Evolutionary conservation across 2,888 invertebrate genomes (phyloP), one percentile per base, ranked within the genome.

Genomic region (Zele albiditarsus): DNA sequence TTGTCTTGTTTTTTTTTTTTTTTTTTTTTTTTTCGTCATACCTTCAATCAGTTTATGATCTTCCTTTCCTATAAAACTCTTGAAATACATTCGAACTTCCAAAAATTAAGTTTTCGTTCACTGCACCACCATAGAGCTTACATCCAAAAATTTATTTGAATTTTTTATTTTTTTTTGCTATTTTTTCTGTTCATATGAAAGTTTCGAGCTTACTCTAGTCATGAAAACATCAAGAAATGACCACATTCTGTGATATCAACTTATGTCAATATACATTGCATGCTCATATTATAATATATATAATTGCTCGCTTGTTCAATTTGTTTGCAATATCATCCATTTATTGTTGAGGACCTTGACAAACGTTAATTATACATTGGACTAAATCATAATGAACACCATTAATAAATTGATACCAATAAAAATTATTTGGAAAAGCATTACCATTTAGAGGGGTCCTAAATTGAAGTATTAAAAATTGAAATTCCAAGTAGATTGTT

Each of bases 1-100:
- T n/a, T n/a, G n/a, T n/a, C n/a, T n/a, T n/a, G n/a, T n/a, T 71
- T 76, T 90, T 91, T 89, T 90, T 70, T 90, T 90, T 90, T 90
- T 90, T 90, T 89, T 90, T 80, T 73, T 77, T 78, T 75, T 74
- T 58, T 74, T 78, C 62, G 31, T 58, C 68, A 60, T 53, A 63
- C 63, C 28, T 63, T 33, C 6, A 27, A 31, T 53, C 71, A 79
- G 77, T 77, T 73, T 53, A 20, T 20, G 77, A 71, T 82, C 80
- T 78, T 82, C 80, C 78, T 73, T 78, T 80, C 80, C 81, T 81
- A 78, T 80, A 77, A 20, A 53, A 60, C 60, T 60, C 60, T 28
- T n/a, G n/a, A 82, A 80, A 82, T 77, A 79, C 84, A 82, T 84
- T 82, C 82, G 81, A 77, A 78, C 81, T 80, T 77, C 83, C 73